These are phyloP conservation scores for Argyrosomus regius DNA, from an alignment of 2,797 vertebrate genomes.

Conservation along the genomic window DNA sequence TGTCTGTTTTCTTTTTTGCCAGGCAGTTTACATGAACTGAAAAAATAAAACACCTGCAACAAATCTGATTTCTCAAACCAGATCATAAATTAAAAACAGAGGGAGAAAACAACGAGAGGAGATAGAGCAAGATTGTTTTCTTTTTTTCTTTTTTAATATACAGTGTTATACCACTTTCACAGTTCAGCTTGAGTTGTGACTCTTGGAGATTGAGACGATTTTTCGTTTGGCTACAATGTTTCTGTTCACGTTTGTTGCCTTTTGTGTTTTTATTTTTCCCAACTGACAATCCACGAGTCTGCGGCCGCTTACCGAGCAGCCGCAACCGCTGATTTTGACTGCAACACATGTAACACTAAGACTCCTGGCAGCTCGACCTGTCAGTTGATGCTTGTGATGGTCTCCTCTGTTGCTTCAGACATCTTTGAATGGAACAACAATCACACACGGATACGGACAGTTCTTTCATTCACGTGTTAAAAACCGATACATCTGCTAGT, in stretches of 20 bases:
- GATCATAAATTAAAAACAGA: slow-evolving; percentile 97
- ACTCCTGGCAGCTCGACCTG: slow-evolving; percentile 87
- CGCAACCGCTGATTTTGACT: slow-evolving; percentile 83
- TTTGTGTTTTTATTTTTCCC: slow-evolving; percentile 79
- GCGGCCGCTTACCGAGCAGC: slow-evolving; percentile 73
- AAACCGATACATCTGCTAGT: slow-evolving; percentile 70
- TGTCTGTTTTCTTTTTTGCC: slow-evolving; percentile 96
- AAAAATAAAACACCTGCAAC: slow-evolving; percentile 96
- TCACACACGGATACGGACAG: slow-evolving; percentile 78
- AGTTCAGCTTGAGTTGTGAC: slow-evolving; percentile 99
- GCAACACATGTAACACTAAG: slow-evolving; percentile 90
- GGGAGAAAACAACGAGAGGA: slow-evolving; percentile 88
- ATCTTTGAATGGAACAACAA: slow-evolving; percentile 76
- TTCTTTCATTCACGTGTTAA: slow-evolving; percentile 75
- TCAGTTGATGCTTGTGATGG: slow-evolving; percentile 82
- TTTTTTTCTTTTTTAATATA: slow-evolving; percentile 91
- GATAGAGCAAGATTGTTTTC: slow-evolving; percentile 90
- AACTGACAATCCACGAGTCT: slow-evolving; percentile 79
- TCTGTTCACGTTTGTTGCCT: slow-evolving; percentile 79
- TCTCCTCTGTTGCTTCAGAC: slow-evolving; percentile 79
- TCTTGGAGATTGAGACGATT: slow-evolving; percentile 97
- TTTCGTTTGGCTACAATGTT: slow-evolving; percentile 88
- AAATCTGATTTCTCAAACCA: slow-evolving; percentile 99
- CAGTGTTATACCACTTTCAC: slow-evolving; percentile 99
- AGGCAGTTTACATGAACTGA: slow-evolving; percentile 98